Evolutionary conservation across 30 jellyfish, hydroid and myxozoan genomes (phyloP).

Genomic region (Turritopsis dohrnii): DNA sequence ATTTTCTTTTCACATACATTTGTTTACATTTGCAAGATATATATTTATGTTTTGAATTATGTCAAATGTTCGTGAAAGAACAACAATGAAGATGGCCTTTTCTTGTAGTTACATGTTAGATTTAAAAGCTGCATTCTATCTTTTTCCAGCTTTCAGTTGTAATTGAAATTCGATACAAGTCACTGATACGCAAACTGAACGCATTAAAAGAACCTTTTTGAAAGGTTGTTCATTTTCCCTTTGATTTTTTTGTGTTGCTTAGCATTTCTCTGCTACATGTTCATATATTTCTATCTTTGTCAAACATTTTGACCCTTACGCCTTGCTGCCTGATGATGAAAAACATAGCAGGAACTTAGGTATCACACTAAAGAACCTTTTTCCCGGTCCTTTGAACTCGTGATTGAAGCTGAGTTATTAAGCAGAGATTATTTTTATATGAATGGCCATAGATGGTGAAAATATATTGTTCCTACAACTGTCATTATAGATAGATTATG

Average conservation of each 20-base stretch:
- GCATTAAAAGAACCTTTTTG: background rate
- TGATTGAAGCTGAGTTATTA: background rate
- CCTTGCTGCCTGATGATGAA: no score
- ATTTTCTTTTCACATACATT: background rate
- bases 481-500: background rate
- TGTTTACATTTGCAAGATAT: background rate
- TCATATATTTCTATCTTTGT: no score
- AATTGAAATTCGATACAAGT: background rate
- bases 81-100: background rate
- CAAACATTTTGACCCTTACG: no score
- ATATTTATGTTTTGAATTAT: background rate
- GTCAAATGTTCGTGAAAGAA: background rate
- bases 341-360: no score
- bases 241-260: no score
- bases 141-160: background rate
- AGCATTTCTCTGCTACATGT: no score
- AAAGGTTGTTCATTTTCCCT: no score
- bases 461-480: background rate
- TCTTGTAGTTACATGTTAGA: background rate
- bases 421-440: background rate
- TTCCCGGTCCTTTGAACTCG: no score
- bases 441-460: background rate
- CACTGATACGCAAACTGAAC: background rate
- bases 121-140: background rate
- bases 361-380: no score